These are phyloP conservation scores for Epinephelus malabaricus DNA, from an alignment of 2,797 vertebrate genomes.

Conservation along the genomic window DNA sequence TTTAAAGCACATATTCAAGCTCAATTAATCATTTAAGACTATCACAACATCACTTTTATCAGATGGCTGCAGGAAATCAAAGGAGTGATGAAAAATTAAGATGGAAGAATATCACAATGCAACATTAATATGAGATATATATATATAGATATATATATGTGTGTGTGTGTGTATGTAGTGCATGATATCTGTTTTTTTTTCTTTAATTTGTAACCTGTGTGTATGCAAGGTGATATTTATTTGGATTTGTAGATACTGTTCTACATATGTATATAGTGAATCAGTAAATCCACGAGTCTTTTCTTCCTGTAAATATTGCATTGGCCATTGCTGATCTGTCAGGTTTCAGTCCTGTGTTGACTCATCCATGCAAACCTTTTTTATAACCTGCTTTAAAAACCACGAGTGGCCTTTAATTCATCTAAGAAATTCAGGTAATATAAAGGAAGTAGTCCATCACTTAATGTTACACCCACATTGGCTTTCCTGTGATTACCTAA, in stretches of 20 bases:
- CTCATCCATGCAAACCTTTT: slow-evolving; percentile 50
- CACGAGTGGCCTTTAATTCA: slow-evolving; percentile 51
- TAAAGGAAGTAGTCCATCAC: slow-evolving; percentile 68
- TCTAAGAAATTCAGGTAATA: slow-evolving; percentile 50
- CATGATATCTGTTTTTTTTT: too few species aligned
- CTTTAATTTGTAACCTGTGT: too few species aligned
- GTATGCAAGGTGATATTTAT: too few species aligned
- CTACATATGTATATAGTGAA: too few species aligned
- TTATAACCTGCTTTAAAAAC: slow-evolving; percentile 39
- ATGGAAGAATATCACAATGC: slow-evolving; percentile 60
- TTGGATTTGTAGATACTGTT: too few species aligned
- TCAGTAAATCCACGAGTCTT: background rate
- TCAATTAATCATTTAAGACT: slow-evolving; percentile 94
- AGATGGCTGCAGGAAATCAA: slow-evolving; percentile 82
- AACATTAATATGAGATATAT: background rate
- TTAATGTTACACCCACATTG: slow-evolving; percentile 35
- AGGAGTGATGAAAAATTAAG: slow-evolving; percentile 80
- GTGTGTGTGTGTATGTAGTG: too few species aligned
- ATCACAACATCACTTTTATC: slow-evolving; percentile 88
- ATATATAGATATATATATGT: too few species aligned
- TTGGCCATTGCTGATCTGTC: slow-evolving; percentile 3
- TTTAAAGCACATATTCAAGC: slow-evolving; percentile 87
- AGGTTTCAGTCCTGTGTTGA: background rate
- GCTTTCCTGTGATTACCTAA: slow-evolving; percentile 62
- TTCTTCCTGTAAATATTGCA: background rate